Conservation (phyloP, 2,113 vertebrate genomes). For the Promerops cafer region DNA sequence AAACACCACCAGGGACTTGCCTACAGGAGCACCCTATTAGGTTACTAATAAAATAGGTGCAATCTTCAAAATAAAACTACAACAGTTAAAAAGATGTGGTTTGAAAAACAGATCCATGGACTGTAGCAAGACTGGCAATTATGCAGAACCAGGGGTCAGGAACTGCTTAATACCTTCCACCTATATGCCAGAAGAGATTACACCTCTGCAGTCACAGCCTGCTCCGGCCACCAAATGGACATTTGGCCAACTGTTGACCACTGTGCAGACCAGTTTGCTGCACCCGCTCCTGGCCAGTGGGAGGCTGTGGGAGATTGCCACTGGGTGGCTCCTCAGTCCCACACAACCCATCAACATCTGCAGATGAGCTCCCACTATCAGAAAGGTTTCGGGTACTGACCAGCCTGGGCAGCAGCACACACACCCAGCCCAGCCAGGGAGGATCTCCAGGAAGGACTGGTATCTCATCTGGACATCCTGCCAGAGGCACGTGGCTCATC, state of each 20-base stretch:
- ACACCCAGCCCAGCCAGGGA: background rate
- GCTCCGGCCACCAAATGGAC: background rate
- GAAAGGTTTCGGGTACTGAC: background rate
- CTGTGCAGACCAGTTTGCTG: background rate
- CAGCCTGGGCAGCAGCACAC: background rate
- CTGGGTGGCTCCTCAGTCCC: conserved; percentile 2
- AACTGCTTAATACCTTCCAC: background rate
- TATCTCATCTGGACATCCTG: background rate
- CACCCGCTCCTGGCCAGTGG: background rate
- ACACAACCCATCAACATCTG: background rate
- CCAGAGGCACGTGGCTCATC: background rate
- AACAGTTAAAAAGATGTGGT: background rate
- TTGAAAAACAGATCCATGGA: background rate
- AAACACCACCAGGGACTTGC: background rate
- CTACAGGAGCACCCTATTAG: background rate
- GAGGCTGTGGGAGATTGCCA: background rate
- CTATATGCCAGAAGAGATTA: background rate
- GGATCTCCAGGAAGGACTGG: background rate
- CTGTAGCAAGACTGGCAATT: background rate
- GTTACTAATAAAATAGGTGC: background rate
- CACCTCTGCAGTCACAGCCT: background rate
- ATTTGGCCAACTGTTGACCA: background rate
- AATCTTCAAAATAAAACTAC: background rate
- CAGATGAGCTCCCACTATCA: background rate
- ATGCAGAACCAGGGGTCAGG: background rate